phyloP scores from a whole-genome alignment of 2,888 invertebrate genomes.

The Dryadula phaetusa region DNA sequence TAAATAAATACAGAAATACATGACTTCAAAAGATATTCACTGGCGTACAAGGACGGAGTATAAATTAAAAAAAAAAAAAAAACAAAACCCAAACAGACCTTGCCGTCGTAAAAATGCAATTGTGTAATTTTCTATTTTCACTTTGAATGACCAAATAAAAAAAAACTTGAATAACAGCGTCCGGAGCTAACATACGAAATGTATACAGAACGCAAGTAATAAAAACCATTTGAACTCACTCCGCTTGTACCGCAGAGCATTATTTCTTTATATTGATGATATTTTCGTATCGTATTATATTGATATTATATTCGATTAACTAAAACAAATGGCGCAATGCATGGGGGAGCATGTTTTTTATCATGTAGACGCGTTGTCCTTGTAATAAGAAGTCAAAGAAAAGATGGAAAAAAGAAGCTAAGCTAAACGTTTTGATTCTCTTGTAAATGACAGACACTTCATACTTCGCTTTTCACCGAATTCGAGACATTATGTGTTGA shows the following conservation, averaged over 20 bases:
- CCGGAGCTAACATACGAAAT: conserved; percentile 32
- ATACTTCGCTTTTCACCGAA: too few species aligned
- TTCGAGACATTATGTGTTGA: too few species aligned
- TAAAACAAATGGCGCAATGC: conserved; percentile 29
- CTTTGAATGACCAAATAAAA: conserved; percentile 35
- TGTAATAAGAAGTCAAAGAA: too few species aligned
- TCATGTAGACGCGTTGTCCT: background rate
- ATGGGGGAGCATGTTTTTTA: background rate
- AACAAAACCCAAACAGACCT: background rate
- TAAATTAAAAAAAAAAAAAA: background rate
- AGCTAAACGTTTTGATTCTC: too few species aligned
- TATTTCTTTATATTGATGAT: conserved; percentile 38
- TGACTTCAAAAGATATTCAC: background rate
- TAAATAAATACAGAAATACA: background rate
- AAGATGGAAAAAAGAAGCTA: too few species aligned
- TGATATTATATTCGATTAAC: conserved; percentile 24
- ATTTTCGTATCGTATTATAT: conserved; percentile 40
- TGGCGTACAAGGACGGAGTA: background rate
- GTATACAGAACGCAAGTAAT: conserved; percentile 36
- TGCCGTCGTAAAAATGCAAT: background rate
- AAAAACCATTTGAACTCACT: conserved; percentile 36
- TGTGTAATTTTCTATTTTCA: conserved; percentile 32
- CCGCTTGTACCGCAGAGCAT: conserved; percentile 27
- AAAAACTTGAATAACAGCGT: conserved; percentile 34
- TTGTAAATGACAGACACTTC: too few species aligned